Evolutionary conservation across 2,113 vertebrate genomes (phyloP).

Genomic region (Excalfactoria chinensis): DNA sequence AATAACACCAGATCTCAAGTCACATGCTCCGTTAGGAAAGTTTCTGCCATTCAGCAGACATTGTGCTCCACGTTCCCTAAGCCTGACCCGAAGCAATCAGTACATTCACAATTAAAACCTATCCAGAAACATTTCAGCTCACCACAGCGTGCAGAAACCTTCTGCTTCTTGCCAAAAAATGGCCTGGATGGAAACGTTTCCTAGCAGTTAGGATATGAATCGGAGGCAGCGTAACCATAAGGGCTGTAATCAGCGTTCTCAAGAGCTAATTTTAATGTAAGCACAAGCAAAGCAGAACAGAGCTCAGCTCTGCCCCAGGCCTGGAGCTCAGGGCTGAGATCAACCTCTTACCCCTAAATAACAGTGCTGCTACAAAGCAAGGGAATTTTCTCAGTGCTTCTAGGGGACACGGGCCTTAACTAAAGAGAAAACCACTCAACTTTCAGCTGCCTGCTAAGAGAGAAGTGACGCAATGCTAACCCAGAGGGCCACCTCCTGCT

Average conservation of each 20-base stretch:
- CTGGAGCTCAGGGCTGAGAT: neutral
- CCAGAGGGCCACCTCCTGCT: neutral
- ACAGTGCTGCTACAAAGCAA: neutral
- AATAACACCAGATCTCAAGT: neutral
- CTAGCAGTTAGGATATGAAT: neutral
- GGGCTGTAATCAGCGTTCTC: neutral
- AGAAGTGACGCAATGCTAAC: neutral
- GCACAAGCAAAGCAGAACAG: conserved; percentile 48
- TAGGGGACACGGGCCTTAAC: neutral
- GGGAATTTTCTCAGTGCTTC: neutral
- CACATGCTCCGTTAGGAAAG: neutral
- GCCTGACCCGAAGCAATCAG: neutral
- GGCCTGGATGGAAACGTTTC: neutral
- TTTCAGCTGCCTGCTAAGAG: neutral
- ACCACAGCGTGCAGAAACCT: neutral
- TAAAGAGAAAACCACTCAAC: neutral
- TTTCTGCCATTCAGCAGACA: neutral
- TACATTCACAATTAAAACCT: neutral
- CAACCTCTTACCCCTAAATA: neutral
- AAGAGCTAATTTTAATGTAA: conserved; percentile 43
- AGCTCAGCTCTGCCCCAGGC: conserved; percentile 13
- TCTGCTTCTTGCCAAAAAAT: neutral
- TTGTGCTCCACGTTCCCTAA: neutral
- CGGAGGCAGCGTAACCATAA: neutral
- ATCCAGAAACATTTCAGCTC: neutral